Evolutionary conservation across 2,113 vertebrate species (phyloP), one percentile per base, ranked within the genome.

Genomic region (Jaculus jaculus): DNA sequence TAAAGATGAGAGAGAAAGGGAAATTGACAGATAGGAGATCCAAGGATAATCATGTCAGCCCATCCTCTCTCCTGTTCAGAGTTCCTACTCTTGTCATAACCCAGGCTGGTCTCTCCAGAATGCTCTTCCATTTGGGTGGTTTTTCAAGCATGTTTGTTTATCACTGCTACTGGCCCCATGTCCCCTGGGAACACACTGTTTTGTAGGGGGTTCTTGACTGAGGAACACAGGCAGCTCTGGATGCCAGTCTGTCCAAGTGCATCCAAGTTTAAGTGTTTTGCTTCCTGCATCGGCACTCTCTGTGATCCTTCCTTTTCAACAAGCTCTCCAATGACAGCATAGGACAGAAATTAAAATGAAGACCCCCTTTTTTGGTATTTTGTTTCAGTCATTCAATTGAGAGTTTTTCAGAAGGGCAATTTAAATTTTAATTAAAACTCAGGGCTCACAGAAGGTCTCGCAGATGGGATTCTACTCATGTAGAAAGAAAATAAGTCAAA

Each of bases 351-450:
- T 74, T 51, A 78, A 95, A 95, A 91, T 51, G 47, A 91, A 92
- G 54, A 11, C 34, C 30, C 69, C 82, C 84, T 85, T 84, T 69
- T 42, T n/a, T 72, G 47, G 10, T 32, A 82, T 91, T 85, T 87
- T 89, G 85, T 93, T 89, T 96, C 71, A 93, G 79, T 95, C 92
- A 91, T 87, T 96, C 91, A 91, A 95, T 34, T 92, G 90, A 96
- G 77, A 80, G 58, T 81, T 93, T 94, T 96, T 92, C 72, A 84
- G 65, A 96, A 79, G 54, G 37, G 81, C 34, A 79, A 89, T 96
- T 96, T 92, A 87, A 96, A 95, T 95, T 96, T 94, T 93, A 95
- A 94, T 91, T 94, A 96, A 95, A 97, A 94, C 42, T 75, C 65
- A 37, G 75, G 58, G n/a, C 83, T 94, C 81, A 89, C 23, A 93